Percentiles rank a stretch among this genome's conserved stretches.
Conservation (phyloP, 2,113 vertebrate genomes). For the Loxodonta africana region DNA sequence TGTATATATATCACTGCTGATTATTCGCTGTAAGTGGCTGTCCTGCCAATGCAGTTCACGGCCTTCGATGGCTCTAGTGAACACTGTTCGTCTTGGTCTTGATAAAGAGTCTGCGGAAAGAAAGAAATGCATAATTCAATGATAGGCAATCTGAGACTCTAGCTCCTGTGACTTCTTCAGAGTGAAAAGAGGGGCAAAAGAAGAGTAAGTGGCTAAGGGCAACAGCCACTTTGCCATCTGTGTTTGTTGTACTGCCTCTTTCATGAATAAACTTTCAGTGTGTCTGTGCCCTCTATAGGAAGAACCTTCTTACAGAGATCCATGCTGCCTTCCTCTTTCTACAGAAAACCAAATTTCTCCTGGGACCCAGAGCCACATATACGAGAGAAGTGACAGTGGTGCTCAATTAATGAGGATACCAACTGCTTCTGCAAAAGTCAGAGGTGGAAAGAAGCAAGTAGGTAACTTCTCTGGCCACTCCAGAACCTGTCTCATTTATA, state of each 20-base stretch:
- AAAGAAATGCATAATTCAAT: conserved; percentile 55
- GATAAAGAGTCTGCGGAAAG: conserved; percentile 93
- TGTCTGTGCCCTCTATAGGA: conserved; percentile 8
- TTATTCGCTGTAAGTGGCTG: conserved; percentile 98
- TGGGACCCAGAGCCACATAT: conserved; percentile 35
- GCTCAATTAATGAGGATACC: conserved; percentile 39
- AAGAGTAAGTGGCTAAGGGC: not conserved
- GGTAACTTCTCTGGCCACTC: conserved; percentile 31
- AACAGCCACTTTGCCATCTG: conserved; percentile 11
- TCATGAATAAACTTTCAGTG: conserved; percentile 35
- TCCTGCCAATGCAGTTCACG: conserved; percentile 99
- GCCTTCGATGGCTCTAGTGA: conserved; percentile 96
- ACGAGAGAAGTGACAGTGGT: conserved; percentile 9
- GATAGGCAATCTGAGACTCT: conserved; percentile 41
- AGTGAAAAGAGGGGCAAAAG: not conserved
- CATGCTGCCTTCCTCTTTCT: conserved; percentile 10
- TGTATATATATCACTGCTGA: conserved; percentile 97
- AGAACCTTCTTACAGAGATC: conserved; percentile 44
- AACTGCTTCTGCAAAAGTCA: conserved; percentile 3
- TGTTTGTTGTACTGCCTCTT: not conserved
- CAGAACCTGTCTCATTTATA: conserved; percentile 53
- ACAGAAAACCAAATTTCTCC: conserved; percentile 47
- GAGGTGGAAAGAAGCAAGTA: conserved; percentile 33
- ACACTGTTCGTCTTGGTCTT: conserved; percentile 96
- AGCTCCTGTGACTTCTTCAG: conserved; percentile 15